phyloP scores from a whole-genome alignment of 2,797 vertebrate genomes.

The Eulemur mongoz region DNA sequence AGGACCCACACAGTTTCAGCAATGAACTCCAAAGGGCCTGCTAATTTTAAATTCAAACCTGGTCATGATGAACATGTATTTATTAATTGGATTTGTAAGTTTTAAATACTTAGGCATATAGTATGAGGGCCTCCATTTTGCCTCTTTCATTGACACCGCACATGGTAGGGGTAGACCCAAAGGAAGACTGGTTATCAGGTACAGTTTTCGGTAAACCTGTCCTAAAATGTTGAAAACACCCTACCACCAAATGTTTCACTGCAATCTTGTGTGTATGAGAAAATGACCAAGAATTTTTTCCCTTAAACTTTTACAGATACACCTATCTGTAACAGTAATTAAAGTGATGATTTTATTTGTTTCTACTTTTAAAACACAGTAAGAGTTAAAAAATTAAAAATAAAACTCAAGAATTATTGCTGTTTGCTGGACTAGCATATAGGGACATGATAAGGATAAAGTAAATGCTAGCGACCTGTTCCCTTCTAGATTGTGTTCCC shows the following conservation, averaged over 20 bases:
- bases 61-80: background rate
- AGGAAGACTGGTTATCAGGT: background rate
- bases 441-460: background rate
- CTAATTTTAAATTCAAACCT: background rate
- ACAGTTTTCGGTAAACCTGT: background rate
- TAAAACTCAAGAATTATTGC: conserved; percentile 29
- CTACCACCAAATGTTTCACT: background rate
- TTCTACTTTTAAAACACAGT: conserved; percentile 1
- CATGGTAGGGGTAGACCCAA: background rate
- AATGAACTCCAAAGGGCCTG: background rate
- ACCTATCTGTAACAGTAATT: background rate
- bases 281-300: background rate
- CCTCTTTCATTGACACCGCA: background rate
- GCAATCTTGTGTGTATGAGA: background rate
- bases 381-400: conserved; percentile 22
- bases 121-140: background rate
- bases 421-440: background rate
- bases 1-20: background rate
- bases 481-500: background rate
- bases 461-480: background rate
- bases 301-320: background rate
- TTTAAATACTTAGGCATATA: background rate
- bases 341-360: background rate
- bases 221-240: background rate
- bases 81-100: background rate